Percentiles rank a stretch among this genome's conserved stretches.
Evolutionary conservation across 2,888 invertebrate genomes (phyloP).

Genomic region (Eupeodes luniger): DNA sequence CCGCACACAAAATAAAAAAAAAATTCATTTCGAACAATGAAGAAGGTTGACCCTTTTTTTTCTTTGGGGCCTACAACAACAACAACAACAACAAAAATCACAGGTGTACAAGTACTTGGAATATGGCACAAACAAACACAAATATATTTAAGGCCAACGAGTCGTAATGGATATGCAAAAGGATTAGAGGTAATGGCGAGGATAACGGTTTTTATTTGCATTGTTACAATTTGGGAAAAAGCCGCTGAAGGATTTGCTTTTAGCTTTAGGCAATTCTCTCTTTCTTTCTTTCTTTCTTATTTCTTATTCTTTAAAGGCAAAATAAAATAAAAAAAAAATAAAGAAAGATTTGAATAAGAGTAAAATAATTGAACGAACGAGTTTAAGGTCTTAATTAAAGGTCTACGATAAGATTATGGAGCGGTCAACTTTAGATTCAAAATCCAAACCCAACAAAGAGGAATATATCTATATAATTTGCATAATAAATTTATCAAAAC

Average conservation of each 20-base stretch:
- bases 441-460: not conserved
- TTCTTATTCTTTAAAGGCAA: not conserved
- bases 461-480: not conserved
- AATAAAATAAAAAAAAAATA: not conserved
- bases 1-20: conserved; percentile 25
- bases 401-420: conserved; percentile 30
- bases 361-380: conserved; percentile 58
- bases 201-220: conserved; percentile 48
- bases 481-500: conserved; percentile 1
- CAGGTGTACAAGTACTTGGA: conserved; percentile 26
- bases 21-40: not conserved
- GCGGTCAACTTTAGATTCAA: conserved; percentile 32
- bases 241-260: conserved; percentile 11
- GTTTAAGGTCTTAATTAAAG: conserved; percentile 60
- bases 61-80: not conserved
- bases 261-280: not conserved
- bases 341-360: conserved; percentile 59
- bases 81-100: not conserved
- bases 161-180: conserved; percentile 63
- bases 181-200: conserved; percentile 62
- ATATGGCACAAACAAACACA: conserved; percentile 33
- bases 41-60: conserved; percentile 29
- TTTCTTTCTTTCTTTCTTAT: not conserved
- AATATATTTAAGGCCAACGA: conserved; percentile 60
- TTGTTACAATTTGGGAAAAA: conserved; percentile 29